A percentile compares a stretch with the other conserved stretches of the same genome.
phyloP scores from a whole-genome alignment of 2,888 invertebrate genomes.

The Entomobrya multifasciata region DNA sequence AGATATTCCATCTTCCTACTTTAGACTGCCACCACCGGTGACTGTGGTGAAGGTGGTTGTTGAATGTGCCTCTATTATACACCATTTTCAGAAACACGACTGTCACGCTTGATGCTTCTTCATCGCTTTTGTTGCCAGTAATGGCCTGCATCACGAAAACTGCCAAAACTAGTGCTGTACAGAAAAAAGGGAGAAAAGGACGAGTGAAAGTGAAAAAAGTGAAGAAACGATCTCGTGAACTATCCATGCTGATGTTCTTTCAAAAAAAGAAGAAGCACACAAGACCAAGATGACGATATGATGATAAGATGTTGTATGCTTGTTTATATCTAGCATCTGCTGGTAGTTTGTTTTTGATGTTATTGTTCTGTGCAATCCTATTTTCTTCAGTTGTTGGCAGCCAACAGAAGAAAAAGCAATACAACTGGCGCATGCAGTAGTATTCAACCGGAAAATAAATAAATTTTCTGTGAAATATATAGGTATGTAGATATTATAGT shows the following conservation, averaged over 20 bases:
- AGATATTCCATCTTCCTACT: neutral
- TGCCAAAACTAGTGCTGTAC: slow-evolving; percentile 10
- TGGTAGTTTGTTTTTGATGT: too few species aligned
- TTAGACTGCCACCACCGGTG: neutral
- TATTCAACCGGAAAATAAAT: slow-evolving; percentile 34
- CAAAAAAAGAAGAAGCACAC: too few species aligned
- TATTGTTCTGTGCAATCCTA: neutral
- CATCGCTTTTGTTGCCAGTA: slow-evolving; percentile 30
- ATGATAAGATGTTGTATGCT: slow-evolving; percentile 38
- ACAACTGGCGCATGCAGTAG: too few species aligned
- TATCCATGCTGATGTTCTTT: too few species aligned
- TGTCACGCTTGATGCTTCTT: slow-evolving; percentile 12
- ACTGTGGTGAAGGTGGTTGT: neutral
- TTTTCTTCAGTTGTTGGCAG: too few species aligned
- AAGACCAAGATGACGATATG: too few species aligned
- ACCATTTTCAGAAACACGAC: slow-evolving; percentile 38
- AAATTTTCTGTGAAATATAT: too few species aligned
- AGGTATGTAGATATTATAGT: too few species aligned
- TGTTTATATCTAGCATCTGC: slow-evolving; percentile 36
- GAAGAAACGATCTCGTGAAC: slow-evolving; percentile 21
- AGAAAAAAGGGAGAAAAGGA: neutral
- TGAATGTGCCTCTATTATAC: slow-evolving; percentile 12
- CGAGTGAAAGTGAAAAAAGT: neutral
- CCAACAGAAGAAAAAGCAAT: too few species aligned
- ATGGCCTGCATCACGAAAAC: slow-evolving; percentile 29